These are phyloP conservation scores for Chelidonichthys spinosus DNA, from an alignment of 2,797 vertebrate genomes.

Conservation along the genomic window DNA sequence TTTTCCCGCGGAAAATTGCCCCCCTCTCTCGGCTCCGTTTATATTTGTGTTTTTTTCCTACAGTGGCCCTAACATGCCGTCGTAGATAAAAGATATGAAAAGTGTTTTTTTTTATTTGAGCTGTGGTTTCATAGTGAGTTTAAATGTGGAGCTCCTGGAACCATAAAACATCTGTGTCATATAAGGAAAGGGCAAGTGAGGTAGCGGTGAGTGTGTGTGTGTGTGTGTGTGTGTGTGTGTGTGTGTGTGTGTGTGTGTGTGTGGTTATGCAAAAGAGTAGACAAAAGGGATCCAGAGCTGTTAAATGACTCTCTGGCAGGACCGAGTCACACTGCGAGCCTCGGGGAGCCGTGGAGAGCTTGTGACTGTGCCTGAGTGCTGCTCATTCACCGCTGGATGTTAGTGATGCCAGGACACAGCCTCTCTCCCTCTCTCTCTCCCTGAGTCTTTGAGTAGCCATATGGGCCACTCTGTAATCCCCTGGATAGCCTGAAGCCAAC, in stretches of 20 bases:
- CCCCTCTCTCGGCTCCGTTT: no score
- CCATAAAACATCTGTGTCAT: slow-evolving; percentile 4
- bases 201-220: slow-evolving; percentile 6
- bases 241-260: slow-evolving; percentile 12
- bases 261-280: slow-evolving; percentile 25
- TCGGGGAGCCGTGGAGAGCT: slow-evolving; percentile 36
- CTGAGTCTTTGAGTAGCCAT: slow-evolving; percentile 48
- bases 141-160: slow-evolving; percentile 10
- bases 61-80: no score
- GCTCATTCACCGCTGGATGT: slow-evolving; percentile 60
- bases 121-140: background rate
- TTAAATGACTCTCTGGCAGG: slow-evolving; percentile 52
- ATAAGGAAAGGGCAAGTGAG: slow-evolving; percentile 15
- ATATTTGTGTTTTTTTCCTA: no score
- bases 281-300: slow-evolving; percentile 29
- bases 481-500: slow-evolving; percentile 54
- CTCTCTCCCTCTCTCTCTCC: slow-evolving; percentile 21
- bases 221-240: background rate
- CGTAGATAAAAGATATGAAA: no score
- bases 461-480: slow-evolving; percentile 65
- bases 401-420: slow-evolving; percentile 44
- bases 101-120: no score
- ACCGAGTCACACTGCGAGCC: slow-evolving; percentile 34
- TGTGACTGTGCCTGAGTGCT: slow-evolving; percentile 59
- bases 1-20: no score